Conservation (phyloP, 2,113 vertebrate genomes). For the Alosa alosa region DNA sequence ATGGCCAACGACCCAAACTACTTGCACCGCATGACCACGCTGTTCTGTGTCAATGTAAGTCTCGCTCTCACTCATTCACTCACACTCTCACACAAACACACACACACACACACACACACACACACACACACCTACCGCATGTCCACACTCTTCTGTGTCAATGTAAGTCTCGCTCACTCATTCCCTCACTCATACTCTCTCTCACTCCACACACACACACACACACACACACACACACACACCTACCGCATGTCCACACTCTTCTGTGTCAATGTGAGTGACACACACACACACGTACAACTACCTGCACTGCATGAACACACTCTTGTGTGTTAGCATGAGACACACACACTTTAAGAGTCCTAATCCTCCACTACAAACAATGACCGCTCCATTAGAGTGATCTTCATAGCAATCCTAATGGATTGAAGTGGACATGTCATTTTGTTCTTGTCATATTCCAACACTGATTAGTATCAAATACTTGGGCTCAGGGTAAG, state of each 20-base stretch:
- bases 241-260: background rate
- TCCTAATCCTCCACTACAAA: too few relatives aligned
- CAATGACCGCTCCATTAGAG: too few relatives aligned
- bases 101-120: slow-evolving; percentile 3
- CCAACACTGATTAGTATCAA: too few relatives aligned
- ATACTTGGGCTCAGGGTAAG: too few relatives aligned
- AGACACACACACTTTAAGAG: background rate
- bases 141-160: slow-evolving; percentile 91
- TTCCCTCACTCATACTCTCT: background rate
- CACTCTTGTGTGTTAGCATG: too few relatives aligned
- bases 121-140: slow-evolving; percentile 70
- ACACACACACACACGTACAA: background rate
- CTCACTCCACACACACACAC: too few relatives aligned
- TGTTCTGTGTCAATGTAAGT: slow-evolving; percentile 91
- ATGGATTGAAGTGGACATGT: too few relatives aligned
- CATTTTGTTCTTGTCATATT: too few relatives aligned
- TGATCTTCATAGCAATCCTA: too few relatives aligned
- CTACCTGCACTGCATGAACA: too few relatives aligned
- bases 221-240: background rate
- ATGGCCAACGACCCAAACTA: slow-evolving; percentile 91
- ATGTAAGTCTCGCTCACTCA: slow-evolving; percentile 70
- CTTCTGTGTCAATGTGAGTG: background rate
- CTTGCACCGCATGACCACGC: slow-evolving; percentile 89
- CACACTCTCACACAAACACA: background rate
- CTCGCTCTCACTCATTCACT: background rate